Evolutionary conservation across 2,113 vertebrate species (phyloP), one percentile per base, ranked within the genome.

Genomic region (Vicugna pacos): DNA sequence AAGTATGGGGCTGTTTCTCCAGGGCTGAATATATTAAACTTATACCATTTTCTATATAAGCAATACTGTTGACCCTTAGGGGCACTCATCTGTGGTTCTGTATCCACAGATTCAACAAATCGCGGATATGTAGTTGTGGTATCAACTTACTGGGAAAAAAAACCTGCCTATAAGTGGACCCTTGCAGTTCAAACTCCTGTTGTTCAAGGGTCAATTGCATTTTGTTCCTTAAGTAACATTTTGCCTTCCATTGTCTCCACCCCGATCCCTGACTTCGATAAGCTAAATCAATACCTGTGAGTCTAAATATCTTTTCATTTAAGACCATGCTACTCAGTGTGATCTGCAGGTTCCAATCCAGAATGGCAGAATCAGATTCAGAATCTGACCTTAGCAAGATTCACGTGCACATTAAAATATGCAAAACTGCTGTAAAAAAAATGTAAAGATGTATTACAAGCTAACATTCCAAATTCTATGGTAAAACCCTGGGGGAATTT

Each of bases 1-100:
- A 97, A 98, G 80, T 88, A 73, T 62, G 89, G 77, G 96, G 93
- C 73, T 38, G 22, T 83, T 93, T 81, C 83, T 96, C 83, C n/a
- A 60, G 50, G 24, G 72, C 0, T 32, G 26, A 80, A 48, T 46
- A 26, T 50, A 54, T 83, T 35, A 84, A 84, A 70, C 32, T 35
- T 52, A 7, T 13, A 15, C 28, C 3, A n/a, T 28, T 70, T 93
- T 81, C 42, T 19, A 48, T 10, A 54, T 5, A 54, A 54, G 19
- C 3, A 54, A 60, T 20, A 56, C 8, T 56, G n/a, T 56, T 56
- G 24, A 14, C 52, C 22, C 52, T n/a, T 24, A 35, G 76, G 22
- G 50, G 32, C 50, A 56, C 12, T 30, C 76, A 56, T 28, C 26
- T 26, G 5, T 11, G 12, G 60, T 62, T 79, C 50, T 79, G 6